Evolutionary conservation across 2,888 invertebrate species (phyloP).

Genomic region (Ctenicera cuprea): DNA sequence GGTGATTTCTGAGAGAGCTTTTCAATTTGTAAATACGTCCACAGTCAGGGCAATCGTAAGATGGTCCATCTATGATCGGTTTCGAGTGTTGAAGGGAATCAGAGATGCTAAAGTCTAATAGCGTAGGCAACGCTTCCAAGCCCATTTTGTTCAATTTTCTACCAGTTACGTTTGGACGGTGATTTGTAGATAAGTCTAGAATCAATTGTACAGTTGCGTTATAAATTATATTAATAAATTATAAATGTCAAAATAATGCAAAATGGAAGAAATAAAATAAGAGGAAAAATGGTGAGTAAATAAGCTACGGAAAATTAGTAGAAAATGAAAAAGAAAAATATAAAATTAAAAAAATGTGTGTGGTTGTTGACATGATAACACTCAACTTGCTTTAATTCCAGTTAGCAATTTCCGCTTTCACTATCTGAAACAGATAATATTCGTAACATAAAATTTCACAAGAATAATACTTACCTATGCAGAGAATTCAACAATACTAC

Average conservation of each 20-base stretch:
- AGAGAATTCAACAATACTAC: neutral
- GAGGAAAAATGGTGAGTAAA: conserved; percentile 14
- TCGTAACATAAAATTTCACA: too few relatives aligned
- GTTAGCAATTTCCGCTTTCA: neutral
- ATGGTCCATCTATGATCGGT: conserved; percentile 17
- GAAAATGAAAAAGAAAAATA: conserved; percentile 13
- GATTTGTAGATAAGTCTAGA: conserved; percentile 18
- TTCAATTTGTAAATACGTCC: conserved; percentile 58
- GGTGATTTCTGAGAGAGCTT: conserved; percentile 57
- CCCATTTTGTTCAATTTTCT: conserved; percentile 24
- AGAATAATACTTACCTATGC: neutral
- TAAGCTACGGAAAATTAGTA: conserved; percentile 43
- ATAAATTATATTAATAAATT: conserved; percentile 11
- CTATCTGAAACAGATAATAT: neutral
- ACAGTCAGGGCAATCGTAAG: conserved; percentile 46
- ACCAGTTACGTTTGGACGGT: neutral
- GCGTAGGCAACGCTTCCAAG: conserved; percentile 21
- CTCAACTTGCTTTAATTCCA: neutral
- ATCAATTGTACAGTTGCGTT: conserved; percentile 28
- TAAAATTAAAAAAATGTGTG: neutral
- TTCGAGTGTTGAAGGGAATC: conserved; percentile 16
- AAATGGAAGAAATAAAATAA: neutral
- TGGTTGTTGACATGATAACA: neutral
- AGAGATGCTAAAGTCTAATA: conserved; percentile 30
- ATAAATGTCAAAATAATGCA: conserved; percentile 14